A percentile compares a stretch with the other conserved stretches of the same genome.
phyloP scores from a whole-genome alignment of 2,888 invertebrate species.

The Allophyes oxyacanthae region DNA sequence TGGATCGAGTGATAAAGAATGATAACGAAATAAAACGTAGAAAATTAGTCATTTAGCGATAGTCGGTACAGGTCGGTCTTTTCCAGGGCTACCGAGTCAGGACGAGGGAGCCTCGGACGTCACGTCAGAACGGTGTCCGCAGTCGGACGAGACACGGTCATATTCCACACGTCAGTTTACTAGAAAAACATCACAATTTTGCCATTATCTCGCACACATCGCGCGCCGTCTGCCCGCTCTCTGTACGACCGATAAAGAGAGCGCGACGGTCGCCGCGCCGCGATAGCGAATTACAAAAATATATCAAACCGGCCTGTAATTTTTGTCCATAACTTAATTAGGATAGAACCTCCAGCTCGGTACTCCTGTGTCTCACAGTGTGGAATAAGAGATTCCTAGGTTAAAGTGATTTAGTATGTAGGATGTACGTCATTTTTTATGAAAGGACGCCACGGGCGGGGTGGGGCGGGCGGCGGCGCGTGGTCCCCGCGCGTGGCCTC shows the following conservation, averaged over 20 bases:
- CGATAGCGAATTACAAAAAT: conserved; percentile 71
- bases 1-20: conserved; percentile 56
- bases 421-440: conserved; percentile 84
- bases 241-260: conserved; percentile 83
- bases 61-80: conserved; percentile 48
- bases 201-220: conserved; percentile 82
- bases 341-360: conserved; percentile 81
- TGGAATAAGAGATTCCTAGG: conserved; percentile 88
- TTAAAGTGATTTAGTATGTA: conserved; percentile 86
- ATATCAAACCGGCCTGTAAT: conserved; percentile 80
- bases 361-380: conserved; percentile 83
- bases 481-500: conserved; percentile 81
- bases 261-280: conserved; percentile 78
- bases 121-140: conserved; percentile 42
- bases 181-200: conserved; percentile 89
- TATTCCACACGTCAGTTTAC: conserved; percentile 62
- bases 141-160: conserved; percentile 48
- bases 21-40: conserved; percentile 56
- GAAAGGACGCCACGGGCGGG: conserved; percentile 78
- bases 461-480: conserved; percentile 67
- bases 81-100: conserved; percentile 59
- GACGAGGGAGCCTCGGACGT: conserved; percentile 55
- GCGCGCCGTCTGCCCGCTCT: conserved; percentile 75
- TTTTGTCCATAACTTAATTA: conserved; percentile 86
- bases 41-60: conserved; percentile 52